Evolutionary conservation across 2,888 invertebrate genomes (phyloP).

Genomic region (Ellobium chinense): DNA sequence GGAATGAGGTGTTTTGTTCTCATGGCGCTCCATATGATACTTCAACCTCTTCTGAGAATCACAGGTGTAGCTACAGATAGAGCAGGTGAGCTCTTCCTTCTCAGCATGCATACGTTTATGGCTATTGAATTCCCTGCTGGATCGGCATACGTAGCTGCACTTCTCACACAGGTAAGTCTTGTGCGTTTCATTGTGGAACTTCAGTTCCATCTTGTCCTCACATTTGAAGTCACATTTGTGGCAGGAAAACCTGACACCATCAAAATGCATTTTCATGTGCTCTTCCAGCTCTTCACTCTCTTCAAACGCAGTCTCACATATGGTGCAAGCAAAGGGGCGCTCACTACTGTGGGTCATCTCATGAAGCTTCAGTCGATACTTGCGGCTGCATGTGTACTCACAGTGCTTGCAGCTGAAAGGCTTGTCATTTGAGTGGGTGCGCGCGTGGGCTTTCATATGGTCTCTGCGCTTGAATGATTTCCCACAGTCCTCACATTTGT

Average conservation of each 20-base stretch:
- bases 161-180: conserved; percentile 24
- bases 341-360: conserved; percentile 35
- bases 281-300: not conserved
- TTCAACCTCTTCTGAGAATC: conserved; percentile 30
- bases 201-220: conserved; percentile 1
- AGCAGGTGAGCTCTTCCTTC: conserved; percentile 24
- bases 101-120: conserved; percentile 30
- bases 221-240: conserved; percentile 31
- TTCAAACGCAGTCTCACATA: conserved; percentile 29
- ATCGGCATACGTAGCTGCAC: conserved; percentile 30
- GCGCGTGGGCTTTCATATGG: conserved; percentile 45
- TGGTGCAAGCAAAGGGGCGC: conserved; percentile 17
- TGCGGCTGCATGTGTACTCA: conserved; percentile 22
- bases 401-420: conserved; percentile 38
- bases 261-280: not conserved
- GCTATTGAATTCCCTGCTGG: conserved; percentile 23
- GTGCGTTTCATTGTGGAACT: conserved; percentile 2
- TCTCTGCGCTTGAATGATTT: conserved; percentile 41
- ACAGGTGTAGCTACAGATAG: conserved; percentile 24
- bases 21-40: conserved; percentile 40
- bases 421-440: conserved; percentile 24
- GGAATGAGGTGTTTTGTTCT: conserved; percentile 30
- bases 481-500: conserved; percentile 43
- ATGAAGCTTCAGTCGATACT: conserved; percentile 27
- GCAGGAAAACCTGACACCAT: conserved; percentile 3